A percentile compares a stretch with the other conserved stretches of the same genome.
These are phyloP conservation scores for Loripinus fragilis DNA, from an alignment of 2,888 invertebrate species.

Conservation along the genomic window DNA sequence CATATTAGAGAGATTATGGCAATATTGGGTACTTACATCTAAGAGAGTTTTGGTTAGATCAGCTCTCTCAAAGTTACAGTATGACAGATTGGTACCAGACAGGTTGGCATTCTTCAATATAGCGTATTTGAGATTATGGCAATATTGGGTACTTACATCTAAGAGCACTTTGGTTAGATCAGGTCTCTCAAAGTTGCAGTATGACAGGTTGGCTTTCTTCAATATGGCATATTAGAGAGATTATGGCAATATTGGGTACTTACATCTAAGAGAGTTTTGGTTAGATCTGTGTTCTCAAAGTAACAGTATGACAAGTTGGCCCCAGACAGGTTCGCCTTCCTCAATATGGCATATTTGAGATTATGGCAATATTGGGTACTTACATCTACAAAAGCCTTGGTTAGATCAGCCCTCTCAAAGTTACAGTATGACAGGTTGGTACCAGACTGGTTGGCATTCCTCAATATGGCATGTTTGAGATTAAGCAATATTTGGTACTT, in stretches of 20 bases:
- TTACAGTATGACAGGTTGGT: constrained; percentile 91
- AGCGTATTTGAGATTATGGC: constrained; percentile 99
- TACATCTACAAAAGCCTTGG: constrained; percentile 91
- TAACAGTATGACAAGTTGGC: constrained; percentile 91
- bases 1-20: too few relatives aligned
- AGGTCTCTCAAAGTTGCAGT: constrained; percentile 95
- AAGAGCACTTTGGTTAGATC: constrained; percentile 94
- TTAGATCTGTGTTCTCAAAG: constrained; percentile 95
- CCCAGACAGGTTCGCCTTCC: constrained; percentile 92
- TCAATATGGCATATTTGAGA: constrained; percentile 98
- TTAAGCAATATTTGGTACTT: constrained; percentile 17
- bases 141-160: constrained; percentile 85
- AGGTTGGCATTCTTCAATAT: constrained; percentile 93
- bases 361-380: too few relatives aligned
- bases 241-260: too few relatives aligned
- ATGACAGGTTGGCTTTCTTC: constrained; percentile 89
- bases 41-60: constrained; percentile 94
- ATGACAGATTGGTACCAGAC: constrained; percentile 90
- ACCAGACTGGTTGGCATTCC: constrained; percentile 92
- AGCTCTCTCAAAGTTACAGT: constrained; percentile 95
- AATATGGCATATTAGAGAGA: constrained; percentile 98
- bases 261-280: constrained; percentile 91
- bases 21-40: constrained; percentile 85
- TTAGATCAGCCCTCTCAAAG: constrained; percentile 95
- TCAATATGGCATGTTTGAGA: constrained; percentile 98